Percentiles rank a stretch among this genome's conserved stretches.
These are phyloP conservation scores for Zaprionus capensis DNA, from an alignment of 1,140 invertebrate genomes.

Conservation along the genomic window DNA sequence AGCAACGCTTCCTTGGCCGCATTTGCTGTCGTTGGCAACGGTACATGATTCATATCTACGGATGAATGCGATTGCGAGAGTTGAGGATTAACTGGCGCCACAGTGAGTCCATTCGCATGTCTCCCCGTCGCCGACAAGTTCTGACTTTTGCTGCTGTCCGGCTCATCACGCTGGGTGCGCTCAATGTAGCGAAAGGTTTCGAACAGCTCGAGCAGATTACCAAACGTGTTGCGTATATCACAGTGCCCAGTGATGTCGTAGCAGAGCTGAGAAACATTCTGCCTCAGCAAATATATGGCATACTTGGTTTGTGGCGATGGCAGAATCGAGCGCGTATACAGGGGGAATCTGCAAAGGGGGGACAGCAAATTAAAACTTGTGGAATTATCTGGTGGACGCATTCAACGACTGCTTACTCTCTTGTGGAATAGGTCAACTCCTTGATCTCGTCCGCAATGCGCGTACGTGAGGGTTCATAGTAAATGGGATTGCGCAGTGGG, in stretches of 20 bases:
- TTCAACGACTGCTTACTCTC: slow-evolving; percentile 87
- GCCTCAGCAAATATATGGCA: slow-evolving; percentile 94
- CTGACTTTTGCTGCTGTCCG: slow-evolving; percentile 31
- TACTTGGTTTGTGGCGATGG: slow-evolving; percentile 90
- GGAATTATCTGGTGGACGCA: too few relatives aligned
- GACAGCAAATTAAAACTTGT: neutral
- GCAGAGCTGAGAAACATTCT: slow-evolving; percentile 93
- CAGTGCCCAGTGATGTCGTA: slow-evolving; percentile 89
- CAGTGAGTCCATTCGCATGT: slow-evolving; percentile 55
- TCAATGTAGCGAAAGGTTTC: slow-evolving; percentile 66
- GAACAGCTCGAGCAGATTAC: slow-evolving; percentile 87
- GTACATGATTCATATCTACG: slow-evolving; percentile 76
- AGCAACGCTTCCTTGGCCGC: slow-evolving; percentile 63
- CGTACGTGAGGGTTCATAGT: slow-evolving; percentile 90
- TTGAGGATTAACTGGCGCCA: slow-evolving; percentile 38
- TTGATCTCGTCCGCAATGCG: slow-evolving; percentile 91
- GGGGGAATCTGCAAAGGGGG: slow-evolving; percentile 88
- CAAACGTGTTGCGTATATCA: slow-evolving; percentile 90
- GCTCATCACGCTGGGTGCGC: slow-evolving; percentile 57
- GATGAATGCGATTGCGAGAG: slow-evolving; percentile 77
- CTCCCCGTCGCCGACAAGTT: slow-evolving; percentile 4
- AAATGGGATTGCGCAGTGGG: slow-evolving; percentile 90
- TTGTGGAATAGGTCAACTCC: slow-evolving; percentile 89
- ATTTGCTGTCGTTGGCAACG: slow-evolving; percentile 62
- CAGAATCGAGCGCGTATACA: slow-evolving; percentile 89